Base-by-base conservation (phyloP, 2,113 vertebrate species). In the Mobula birostris region DNA sequence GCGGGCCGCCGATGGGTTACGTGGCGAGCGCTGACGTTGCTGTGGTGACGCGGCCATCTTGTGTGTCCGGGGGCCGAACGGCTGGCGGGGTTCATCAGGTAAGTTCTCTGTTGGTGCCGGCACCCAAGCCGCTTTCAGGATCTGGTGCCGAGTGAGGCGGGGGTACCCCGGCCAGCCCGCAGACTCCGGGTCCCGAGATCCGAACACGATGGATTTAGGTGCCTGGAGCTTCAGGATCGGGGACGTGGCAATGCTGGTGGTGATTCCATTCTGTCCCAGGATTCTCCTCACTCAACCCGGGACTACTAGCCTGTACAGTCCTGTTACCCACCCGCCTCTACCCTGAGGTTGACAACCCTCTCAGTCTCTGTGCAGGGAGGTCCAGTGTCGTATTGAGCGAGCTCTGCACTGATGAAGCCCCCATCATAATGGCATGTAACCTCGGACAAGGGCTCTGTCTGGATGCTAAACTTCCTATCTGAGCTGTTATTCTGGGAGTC, bases 161-260 rank as follows among this genome's bases (percentile, higher is more conserved):
- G 61, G 94, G 90, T 94, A 94, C 91, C 24, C 7, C 8, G 29
- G 6, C 76, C 7, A 17, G 0, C 27, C 0, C 32, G 0, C 0
- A 0, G 90, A 0, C 9, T 15, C 0, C 0, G 2, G 0, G 0
- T 77, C 56, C 19, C 0, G 0, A 21, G 6, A 1, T 0, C 0
- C 0, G 0, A 21, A 19, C 2, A 1, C 0, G 6, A 29, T n/a
- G 19, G 4, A 9, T 2, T 19, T 63, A 27, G 2, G 24, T 58
- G 19, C 27, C 2, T 0, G 0, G 15, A 0, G 36, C 17, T 17
- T 80, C 29, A 9, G 48, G 29, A 5, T 14, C 1, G 0, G 27
- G 0, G 48, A 1, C 5, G 0, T 0, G 24, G 6, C 11, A 19
- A 27, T 40, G 48, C 24, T 1, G 2, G 0, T 1, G 40, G 3